A percentile compares a stretch with the other conserved stretches of the same genome.
Conservation (phyloP, 2,113 vertebrate species). For the Odocoileus virginianus region DNA sequence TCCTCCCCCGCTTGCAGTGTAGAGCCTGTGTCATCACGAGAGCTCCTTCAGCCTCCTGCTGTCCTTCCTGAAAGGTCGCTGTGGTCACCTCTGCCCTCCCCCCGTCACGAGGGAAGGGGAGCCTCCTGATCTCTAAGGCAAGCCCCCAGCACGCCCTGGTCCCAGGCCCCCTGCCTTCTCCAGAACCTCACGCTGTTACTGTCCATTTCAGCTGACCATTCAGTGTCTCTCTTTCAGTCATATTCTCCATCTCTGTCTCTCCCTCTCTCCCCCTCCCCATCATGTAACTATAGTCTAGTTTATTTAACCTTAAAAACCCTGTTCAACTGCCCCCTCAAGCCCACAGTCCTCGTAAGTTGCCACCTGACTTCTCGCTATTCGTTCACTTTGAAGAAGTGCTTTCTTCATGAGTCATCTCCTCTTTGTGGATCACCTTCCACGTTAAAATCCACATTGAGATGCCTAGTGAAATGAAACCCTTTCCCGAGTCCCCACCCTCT, state of each 20-base stretch:
- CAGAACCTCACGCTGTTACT: fast-evolving
- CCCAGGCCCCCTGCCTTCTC: not conserved
- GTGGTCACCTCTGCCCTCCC: not conserved
- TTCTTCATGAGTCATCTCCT: not conserved
- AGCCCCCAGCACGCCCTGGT: fast-evolving
- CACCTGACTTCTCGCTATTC: not conserved
- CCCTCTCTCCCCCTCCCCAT: not conserved
- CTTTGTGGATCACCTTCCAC: not conserved
- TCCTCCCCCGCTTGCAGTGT: not conserved
- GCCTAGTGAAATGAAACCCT: not conserved
- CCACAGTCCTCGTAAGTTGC: fast-evolving
- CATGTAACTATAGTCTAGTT: not conserved
- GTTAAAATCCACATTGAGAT: not conserved
- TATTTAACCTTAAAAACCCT: not conserved
- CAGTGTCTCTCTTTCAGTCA: not conserved
- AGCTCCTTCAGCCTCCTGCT: not conserved
- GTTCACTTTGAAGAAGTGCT: not conserved
- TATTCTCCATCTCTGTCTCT: not conserved
- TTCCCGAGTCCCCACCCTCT: not conserved
- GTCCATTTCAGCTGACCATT: not conserved
- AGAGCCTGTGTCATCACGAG: not conserved
- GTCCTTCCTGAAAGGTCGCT: not conserved
- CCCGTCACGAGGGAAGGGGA: fast-evolving
- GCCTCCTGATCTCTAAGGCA: not conserved
- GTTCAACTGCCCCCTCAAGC: not conserved